Evolutionary conservation across 2,113 vertebrate genomes (phyloP), one percentile per base, ranked within the genome.

Genomic region (Ochotona curzoniae): DNA sequence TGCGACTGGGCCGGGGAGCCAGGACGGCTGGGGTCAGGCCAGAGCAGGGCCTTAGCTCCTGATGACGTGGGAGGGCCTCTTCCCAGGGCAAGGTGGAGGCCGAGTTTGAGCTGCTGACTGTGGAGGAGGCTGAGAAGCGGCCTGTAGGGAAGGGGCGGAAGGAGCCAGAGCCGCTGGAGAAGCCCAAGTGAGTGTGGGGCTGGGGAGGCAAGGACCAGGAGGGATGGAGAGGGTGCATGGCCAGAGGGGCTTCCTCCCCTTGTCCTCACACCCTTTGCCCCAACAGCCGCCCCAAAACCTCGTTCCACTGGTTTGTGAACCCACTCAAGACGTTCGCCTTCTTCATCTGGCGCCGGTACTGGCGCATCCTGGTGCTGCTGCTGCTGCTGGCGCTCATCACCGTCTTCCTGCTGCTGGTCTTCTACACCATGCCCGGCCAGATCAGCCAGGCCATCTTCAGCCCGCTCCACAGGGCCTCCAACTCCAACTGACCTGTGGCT

Each of bases 31-130:
- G 9, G 83, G 66, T 32, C n/a, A 12, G 11, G n/a, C 30, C 10
- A 60, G 78, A 61, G 51, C 57, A n/a, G 0, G 1, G 90, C 44
- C 61, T 13, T 63, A 14, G 64, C 32, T 79, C 5, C 61, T 8
- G 25, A 38, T 8, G 20, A 89, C 1, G 18, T 66, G 11, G 18
- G 3, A 3, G 13, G 13, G 5, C 51, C n/a, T 74, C 67, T 15
- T 20, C 92, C 23, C 87, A 99, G 99, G 99, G 99, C 4, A 99
- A 99, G 97, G 98, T 99, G 95, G 99, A 99, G 96, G 99, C 98
- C 0, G 99, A 99, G 95, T 98, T 99, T 93, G 99, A 99, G 18
- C 97, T 99, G 93, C 96, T 99, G 96, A 98, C 98, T 0, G 20
- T 98, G 81, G 99, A 99, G 69, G 98, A 99, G 82, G 99, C 99